A percentile compares a stretch with the other conserved stretches of the same genome.
Conservation (phyloP, 2,888 invertebrate species). For the Microctonus aethiopoides region DNA sequence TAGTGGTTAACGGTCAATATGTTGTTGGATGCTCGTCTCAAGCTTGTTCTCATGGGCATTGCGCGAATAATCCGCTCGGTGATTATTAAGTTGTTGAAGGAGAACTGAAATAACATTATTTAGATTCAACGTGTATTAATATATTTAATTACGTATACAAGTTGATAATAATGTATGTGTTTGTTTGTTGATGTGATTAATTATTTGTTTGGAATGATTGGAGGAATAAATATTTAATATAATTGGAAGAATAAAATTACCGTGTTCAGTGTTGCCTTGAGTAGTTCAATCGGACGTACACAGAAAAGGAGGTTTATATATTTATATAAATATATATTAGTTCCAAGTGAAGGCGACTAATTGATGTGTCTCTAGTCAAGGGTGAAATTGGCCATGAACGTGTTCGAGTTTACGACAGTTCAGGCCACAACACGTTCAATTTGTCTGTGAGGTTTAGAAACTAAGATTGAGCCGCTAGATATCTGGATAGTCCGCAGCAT, state of each 20-base stretch:
- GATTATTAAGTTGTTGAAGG: no score
- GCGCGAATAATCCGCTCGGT: not conserved
- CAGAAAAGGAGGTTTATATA: not conserved
- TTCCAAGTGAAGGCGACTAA: slow-evolving; percentile 38
- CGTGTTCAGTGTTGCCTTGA: no score
- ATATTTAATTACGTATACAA: no score
- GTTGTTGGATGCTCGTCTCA: slow-evolving; percentile 21
- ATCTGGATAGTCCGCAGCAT: not conserved
- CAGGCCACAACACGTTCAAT: slow-evolving; percentile 40
- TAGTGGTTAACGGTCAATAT: slow-evolving; percentile 21
- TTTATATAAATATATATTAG: no score
- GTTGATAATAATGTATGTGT: no score
- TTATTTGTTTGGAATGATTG: no score
- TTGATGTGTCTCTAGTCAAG: slow-evolving; percentile 48
- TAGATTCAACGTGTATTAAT: no score
- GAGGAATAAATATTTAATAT: no score
- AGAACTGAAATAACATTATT: not conserved
- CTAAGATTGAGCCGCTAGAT: not conserved
- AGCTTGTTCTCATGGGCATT: not conserved
- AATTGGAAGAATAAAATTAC: no score
- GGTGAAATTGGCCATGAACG: slow-evolving; percentile 49
- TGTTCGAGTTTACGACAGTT: slow-evolving; percentile 36
- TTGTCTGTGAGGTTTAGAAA: slow-evolving; percentile 33
- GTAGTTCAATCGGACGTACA: not conserved
- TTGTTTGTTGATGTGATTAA: no score